A percentile compares a stretch with the other conserved stretches of the same genome.
phyloP scores from a whole-genome alignment of 1,140 invertebrate genomes.

The Gryon sp. region DNA sequence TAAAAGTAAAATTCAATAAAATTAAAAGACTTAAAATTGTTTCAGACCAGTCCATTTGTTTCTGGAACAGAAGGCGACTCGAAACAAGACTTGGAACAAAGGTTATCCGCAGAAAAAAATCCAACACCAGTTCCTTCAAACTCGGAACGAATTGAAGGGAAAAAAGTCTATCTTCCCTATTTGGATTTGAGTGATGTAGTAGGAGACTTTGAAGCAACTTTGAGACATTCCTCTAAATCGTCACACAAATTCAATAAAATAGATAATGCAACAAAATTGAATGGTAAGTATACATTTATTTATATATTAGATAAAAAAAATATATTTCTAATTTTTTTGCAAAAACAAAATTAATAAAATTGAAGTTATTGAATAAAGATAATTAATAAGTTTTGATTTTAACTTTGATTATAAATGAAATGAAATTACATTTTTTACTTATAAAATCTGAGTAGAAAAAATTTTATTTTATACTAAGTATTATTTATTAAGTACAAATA shows the following conservation, averaged over 20 bases:
- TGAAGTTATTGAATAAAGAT: too few species aligned
- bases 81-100: conserved; percentile 71
- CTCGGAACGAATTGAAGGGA: conserved; percentile 42
- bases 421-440: too few species aligned
- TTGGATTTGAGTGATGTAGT: conserved; percentile 83
- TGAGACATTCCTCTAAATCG: conserved; percentile 79
- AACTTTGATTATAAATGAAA: too few species aligned
- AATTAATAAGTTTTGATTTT: too few species aligned
- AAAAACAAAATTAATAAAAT: too few species aligned
- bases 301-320: too few species aligned
- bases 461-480: too few species aligned
- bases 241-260: conserved; percentile 38
- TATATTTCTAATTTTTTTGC: too few species aligned
- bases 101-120: conserved; percentile 56
- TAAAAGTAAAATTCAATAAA: background rate
- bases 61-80: conserved; percentile 66
- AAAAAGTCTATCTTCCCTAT: conserved; percentile 47
- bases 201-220: conserved; percentile 86
- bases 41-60: conserved; percentile 69
- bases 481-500: too few species aligned
- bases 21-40: conserved; percentile 8
- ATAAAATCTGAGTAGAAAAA: too few species aligned
- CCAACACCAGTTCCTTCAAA: conserved; percentile 55
- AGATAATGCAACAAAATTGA: conserved; percentile 46
- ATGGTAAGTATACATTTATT: conserved; percentile 47